Evolutionary conservation across 1,140 invertebrate species (phyloP), one percentile per base, ranked within the genome.

Genomic region (Odontomachus brunneus): DNA sequence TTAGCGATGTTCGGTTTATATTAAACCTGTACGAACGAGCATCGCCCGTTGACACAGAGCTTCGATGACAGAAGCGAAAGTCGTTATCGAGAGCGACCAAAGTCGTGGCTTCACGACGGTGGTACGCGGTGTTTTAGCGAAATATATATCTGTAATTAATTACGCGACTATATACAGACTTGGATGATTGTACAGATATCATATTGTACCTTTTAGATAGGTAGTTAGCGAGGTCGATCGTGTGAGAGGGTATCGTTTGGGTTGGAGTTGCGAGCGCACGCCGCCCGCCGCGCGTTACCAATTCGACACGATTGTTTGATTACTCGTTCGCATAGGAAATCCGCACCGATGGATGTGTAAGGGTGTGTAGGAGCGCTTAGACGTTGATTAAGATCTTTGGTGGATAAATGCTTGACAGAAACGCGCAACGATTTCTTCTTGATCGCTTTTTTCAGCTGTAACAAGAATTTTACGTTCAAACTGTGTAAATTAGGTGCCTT

Each of bases 1-100:
- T 55, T 26, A 78, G 33, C 59, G 72, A 22, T 48, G 51, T 51
- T 87, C 65, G 89, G 90, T 93, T 93, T 91, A 92, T 90, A 92
- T 92, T 91, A 90, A 92, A 91, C 90, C 89, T 87, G 57, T 73
- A 55, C 81, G 57, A 49, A 65, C 38, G 33, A 33, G 48, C 51
- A 71, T 29, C 67, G 14, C 22, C 29, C 22, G 17, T 33, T 33
- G 57, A n/a, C n/a, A n/a, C 49, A 38, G n/a, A 49, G 69, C 83
- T 75, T 71, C 49, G 38, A 78, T 65, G 75, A 84, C 29, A 53
- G 69, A 51, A 82, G 67, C 63, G 63, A 78, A 55, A 22, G 33
- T 55, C 63, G 22, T 78, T 33, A 7, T 55, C 17, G 65, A 59
- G 57, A 59, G 57, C 65, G 69, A 80, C 33, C 65, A 29, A 57